A percentile compares a stretch with the other conserved stretches of the same genome.
Evolutionary conservation across 2,797 vertebrate species (phyloP).

Genomic region (Micromesistius poutassou): DNA sequence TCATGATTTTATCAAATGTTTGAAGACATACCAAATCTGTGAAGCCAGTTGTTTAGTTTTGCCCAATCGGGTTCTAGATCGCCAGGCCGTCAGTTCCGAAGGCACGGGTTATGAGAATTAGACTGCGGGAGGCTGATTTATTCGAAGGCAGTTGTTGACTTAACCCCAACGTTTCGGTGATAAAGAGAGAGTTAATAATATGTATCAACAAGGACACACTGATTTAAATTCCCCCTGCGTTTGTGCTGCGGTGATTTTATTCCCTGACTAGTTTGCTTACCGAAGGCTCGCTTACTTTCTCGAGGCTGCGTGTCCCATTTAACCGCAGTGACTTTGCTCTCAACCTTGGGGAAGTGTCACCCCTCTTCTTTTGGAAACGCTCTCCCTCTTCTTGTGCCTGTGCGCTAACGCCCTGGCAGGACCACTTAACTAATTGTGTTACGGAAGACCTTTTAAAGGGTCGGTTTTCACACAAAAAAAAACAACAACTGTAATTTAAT

Average conservation of each 20-base stretch:
- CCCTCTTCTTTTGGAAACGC: conserved; percentile 45
- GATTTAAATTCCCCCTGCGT: not conserved
- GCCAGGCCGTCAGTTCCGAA: not conserved
- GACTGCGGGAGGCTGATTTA: not conserved
- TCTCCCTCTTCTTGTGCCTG: conserved; percentile 31
- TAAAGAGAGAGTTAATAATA: conserved; percentile 13
- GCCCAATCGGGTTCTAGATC: not conserved
- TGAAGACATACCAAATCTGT: conserved; percentile 20
- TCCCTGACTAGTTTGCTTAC: conserved; percentile 41
- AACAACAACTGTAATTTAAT: not conserved
- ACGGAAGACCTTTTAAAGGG: conserved; percentile 25
- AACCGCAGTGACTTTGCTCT: conserved; percentile 44
- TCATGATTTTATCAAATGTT: not conserved
- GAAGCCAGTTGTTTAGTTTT: conserved; percentile 9
- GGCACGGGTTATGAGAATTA: not conserved
- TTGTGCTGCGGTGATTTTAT: conserved; percentile 15
- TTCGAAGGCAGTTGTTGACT: not conserved
- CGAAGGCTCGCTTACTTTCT: not conserved
- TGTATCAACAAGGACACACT: conserved; percentile 15
- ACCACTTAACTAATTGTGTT: conserved; percentile 63
- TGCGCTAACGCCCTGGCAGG: conserved; percentile 42
- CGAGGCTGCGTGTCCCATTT: not conserved
- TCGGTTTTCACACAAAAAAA: not conserved
- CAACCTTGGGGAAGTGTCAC: conserved; percentile 53
- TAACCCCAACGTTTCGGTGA: not conserved